Conservation (phyloP, 2,113 vertebrate species). For the Campylorhamphus procurvoides region DNA sequence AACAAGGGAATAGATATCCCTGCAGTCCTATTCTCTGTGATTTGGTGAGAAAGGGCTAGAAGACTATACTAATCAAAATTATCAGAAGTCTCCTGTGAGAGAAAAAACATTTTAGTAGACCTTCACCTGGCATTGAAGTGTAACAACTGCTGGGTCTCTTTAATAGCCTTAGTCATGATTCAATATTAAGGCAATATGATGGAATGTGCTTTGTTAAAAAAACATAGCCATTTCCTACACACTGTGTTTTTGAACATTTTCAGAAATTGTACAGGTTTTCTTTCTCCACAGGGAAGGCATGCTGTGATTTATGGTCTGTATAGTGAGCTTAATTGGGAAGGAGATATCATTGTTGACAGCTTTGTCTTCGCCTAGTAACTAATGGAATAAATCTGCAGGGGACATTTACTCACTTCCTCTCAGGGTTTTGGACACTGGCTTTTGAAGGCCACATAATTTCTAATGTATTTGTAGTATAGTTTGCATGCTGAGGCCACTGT, state of each 20-base stretch:
- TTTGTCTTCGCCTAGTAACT: conserved; percentile 52
- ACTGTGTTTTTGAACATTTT: conserved; percentile 18
- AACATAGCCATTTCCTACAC: background rate
- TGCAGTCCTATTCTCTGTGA: background rate
- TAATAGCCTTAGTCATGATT: background rate
- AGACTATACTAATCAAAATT: background rate
- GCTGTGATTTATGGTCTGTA: conserved; percentile 44
- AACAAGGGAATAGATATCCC: background rate
- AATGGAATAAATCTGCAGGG: conserved; percentile 25
- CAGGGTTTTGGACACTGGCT: background rate
- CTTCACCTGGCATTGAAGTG: background rate
- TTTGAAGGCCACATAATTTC: conserved; percentile 28
- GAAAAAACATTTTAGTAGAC: background rate
- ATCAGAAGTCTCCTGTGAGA: background rate
- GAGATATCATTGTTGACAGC: conserved; percentile 48
- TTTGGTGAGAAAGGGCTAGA: background rate
- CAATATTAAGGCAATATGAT: background rate
- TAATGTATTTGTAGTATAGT: background rate
- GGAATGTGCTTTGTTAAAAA: background rate
- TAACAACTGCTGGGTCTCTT: background rate
- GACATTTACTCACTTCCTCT: background rate
- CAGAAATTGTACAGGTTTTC: conserved; percentile 13
- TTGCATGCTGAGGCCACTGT: background rate
- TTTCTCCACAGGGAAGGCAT: background rate
- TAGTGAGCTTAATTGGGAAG: conserved; percentile 50